A percentile compares a stretch with the other conserved stretches of the same genome.
These are phyloP conservation scores for Urocolius indicus DNA, from an alignment of 2,113 vertebrate species.

Conservation along the genomic window DNA sequence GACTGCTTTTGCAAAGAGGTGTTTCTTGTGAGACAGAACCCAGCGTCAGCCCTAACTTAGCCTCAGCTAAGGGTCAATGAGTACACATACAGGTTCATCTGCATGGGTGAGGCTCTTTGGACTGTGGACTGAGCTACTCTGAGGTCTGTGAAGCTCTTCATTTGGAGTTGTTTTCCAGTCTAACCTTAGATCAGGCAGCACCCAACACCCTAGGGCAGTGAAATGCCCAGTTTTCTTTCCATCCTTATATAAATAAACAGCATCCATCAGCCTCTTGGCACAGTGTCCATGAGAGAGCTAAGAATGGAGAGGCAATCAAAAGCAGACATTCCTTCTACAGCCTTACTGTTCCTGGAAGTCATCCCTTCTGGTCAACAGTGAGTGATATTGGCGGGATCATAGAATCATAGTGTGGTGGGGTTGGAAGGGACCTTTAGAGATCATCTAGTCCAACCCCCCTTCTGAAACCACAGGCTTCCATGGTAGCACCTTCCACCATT, in stretches of 20 bases:
- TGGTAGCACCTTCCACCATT: neutral
- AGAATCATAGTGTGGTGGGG: too few relatives aligned
- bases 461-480: neutral
- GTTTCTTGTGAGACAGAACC: neutral
- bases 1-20: neutral
- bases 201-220: fast-evolving
- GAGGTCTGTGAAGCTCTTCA: neutral
- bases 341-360: neutral
- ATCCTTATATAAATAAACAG: neutral
- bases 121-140: neutral
- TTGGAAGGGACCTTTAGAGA: too few relatives aligned
- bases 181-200: neutral
- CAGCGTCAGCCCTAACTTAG: neutral
- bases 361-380: neutral
- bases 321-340: neutral
- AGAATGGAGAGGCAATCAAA: neutral
- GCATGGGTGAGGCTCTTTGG: neutral
- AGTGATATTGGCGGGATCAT: neutral
- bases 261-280: neutral
- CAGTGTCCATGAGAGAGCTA: neutral
- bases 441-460: too few relatives aligned
- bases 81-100: neutral
- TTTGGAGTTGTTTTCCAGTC: neutral
- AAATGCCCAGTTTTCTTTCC: neutral
- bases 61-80: neutral